phyloP scores from a whole-genome alignment of 2,888 invertebrate genomes.

The Tetrapedia diversipes region DNA sequence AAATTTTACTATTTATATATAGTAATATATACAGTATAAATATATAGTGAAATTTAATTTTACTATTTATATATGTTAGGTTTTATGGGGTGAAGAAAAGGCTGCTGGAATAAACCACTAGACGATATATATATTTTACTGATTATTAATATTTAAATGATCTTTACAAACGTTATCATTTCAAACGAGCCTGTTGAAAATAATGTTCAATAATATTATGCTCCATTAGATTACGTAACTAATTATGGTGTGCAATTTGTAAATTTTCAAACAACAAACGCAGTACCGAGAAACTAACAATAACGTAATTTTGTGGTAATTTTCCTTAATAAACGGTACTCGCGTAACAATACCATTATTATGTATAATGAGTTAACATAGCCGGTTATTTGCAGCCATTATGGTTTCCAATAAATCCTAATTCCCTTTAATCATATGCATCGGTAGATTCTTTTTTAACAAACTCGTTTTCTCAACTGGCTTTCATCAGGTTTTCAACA shows the following conservation, averaged over 20 bases:
- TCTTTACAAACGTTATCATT: too few species aligned
- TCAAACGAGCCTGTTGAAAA: neutral
- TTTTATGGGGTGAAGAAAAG: too few species aligned
- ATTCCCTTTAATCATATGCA: neutral
- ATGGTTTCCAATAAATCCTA: neutral
- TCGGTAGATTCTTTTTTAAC: neutral
- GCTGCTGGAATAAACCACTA: too few species aligned
- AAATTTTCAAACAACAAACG: neutral
- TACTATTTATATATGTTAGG: too few species aligned
- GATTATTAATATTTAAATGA: too few species aligned
- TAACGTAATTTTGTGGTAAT: neutral
- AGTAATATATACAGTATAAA: too few species aligned
- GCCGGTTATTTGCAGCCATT: neutral
- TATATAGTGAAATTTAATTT: too few species aligned
- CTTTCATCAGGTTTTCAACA: constrained; percentile 4
- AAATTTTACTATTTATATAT: too few species aligned
- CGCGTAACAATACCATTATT: neutral
- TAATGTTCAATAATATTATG: neutral
- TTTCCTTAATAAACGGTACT: constrained; percentile 9
- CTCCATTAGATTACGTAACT: neutral
- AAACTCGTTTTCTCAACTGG: neutral
- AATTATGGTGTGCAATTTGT: neutral
- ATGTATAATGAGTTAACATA: neutral
- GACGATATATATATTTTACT: too few species aligned
- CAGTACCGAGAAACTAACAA: neutral